Percentiles rank a stretch among this genome's conserved stretches.
Evolutionary conservation across 2,888 invertebrate species (phyloP).

Genomic region (Acutogordius australiensis): DNA sequence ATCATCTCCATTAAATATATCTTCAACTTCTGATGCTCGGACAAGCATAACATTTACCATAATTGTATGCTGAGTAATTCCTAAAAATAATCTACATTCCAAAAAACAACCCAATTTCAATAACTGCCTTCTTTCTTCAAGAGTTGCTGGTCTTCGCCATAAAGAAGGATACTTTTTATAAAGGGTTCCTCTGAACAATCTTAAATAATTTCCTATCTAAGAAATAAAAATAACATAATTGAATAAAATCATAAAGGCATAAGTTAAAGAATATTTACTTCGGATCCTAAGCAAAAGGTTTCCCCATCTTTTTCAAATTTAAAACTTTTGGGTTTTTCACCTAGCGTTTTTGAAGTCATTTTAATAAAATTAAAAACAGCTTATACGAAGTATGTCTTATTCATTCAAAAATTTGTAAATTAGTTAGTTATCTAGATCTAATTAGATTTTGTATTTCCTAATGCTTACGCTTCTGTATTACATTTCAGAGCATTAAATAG

Average conservation of each 20-base stretch:
- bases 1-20: constrained; percentile 85
- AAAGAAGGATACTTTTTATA: constrained; percentile 96
- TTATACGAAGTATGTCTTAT: too few species aligned
- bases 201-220: constrained; percentile 74
- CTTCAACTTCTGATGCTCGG: constrained; percentile 71
- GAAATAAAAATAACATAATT: not conserved
- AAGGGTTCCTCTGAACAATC: constrained; percentile 74
- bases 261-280: too few species aligned
- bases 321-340: constrained; percentile 84
- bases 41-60: constrained; percentile 82
- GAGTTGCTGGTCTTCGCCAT: constrained; percentile 65
- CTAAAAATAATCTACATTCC: too few species aligned
- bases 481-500: too few species aligned
- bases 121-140: constrained; percentile 63
- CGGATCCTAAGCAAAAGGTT: constrained; percentile 28
- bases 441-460: too few species aligned
- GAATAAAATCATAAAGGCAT: constrained; percentile 9
- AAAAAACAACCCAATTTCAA: not conserved
- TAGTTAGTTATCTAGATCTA: too few species aligned
- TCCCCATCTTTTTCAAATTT: constrained; percentile 73
- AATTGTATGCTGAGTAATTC: constrained; percentile 59
- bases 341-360: constrained; percentile 39
- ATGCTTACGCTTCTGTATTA: too few species aligned
- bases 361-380: too few species aligned
- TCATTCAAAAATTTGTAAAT: too few species aligned